Conservation (phyloP, 1,140 invertebrate species). For the Brachionus rubens region DNA sequence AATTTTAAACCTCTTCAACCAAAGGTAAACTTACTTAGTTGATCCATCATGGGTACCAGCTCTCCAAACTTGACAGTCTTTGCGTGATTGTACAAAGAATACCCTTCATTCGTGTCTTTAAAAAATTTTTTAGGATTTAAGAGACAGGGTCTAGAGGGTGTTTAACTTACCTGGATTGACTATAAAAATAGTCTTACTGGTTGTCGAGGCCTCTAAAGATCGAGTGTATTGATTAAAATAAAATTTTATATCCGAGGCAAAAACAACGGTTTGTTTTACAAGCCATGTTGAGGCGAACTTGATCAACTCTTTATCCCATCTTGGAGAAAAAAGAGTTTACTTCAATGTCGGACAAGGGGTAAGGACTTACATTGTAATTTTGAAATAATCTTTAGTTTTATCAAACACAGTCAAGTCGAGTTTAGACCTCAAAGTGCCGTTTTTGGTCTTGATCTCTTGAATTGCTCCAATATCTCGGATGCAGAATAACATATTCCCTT, state of each 20-base stretch:
- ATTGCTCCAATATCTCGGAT: slow-evolving; percentile 7
- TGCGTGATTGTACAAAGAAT: background rate
- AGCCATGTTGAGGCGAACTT: slow-evolving; percentile 26
- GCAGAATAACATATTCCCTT: slow-evolving; percentile 6
- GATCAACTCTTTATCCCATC: slow-evolving; percentile 43
- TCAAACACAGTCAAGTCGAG: slow-evolving; percentile 33
- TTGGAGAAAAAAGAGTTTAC: background rate
- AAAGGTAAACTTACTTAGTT: slow-evolving; percentile 2
- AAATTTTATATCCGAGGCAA: slow-evolving; percentile 8
- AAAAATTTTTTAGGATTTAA: background rate
- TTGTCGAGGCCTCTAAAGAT: background rate
- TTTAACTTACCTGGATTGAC: slow-evolving; percentile 29
- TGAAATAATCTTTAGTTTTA: slow-evolving; percentile 8
- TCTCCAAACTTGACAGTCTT: background rate
- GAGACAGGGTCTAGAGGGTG: no score
- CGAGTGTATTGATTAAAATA: slow-evolving; percentile 14
- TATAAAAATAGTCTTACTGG: slow-evolving; percentile 10
- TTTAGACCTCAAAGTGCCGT: background rate
- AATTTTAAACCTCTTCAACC: background rate
- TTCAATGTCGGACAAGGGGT: background rate
- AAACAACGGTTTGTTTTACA: slow-evolving; percentile 4
- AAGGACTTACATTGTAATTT: background rate
- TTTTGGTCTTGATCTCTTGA: background rate
- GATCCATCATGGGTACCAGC: background rate
- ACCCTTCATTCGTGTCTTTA: slow-evolving; percentile 16